phyloP scores from a whole-genome alignment of 1,140 invertebrate genomes.

The Brachionus rotundiformis region DNA sequence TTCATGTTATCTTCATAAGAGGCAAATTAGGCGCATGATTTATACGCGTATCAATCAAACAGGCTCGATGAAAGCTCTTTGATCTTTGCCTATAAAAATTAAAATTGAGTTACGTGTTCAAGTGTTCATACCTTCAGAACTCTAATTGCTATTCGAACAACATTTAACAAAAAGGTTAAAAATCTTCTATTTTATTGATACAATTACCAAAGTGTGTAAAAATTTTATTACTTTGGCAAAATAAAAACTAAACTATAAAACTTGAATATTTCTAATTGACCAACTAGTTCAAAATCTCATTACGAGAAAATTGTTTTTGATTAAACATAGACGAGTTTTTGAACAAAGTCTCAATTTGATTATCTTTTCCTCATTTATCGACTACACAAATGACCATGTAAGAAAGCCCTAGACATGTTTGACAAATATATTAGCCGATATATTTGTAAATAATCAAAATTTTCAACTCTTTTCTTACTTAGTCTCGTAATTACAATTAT shows the following conservation, averaged over 20 bases:
- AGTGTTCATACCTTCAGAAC: background rate
- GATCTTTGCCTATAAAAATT: background rate
- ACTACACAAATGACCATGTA: slow-evolving; percentile 41
- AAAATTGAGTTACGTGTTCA: background rate
- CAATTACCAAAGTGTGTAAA: background rate
- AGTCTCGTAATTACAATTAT: slow-evolving; percentile 28
- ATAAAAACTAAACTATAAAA: background rate
- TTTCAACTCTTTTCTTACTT: background rate
- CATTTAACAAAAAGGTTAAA: slow-evolving; percentile 14
- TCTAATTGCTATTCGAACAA: background rate
- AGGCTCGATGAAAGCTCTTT: slow-evolving; percentile 13
- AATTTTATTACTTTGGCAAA: slow-evolving; percentile 25
- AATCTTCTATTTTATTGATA: slow-evolving; percentile 43
- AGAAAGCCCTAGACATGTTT: slow-evolving; percentile 42
- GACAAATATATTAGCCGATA: slow-evolving; percentile 50
- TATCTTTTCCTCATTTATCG: slow-evolving; percentile 12
- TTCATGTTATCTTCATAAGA: slow-evolving; percentile 32
- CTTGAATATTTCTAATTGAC: background rate
- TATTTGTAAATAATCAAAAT: slow-evolving; percentile 46
- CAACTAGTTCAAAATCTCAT: slow-evolving; percentile 20
- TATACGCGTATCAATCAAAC: slow-evolving; percentile 5
- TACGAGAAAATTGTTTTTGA: slow-evolving; percentile 28
- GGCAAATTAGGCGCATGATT: slow-evolving; percentile 25
- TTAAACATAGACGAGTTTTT: slow-evolving; percentile 39
- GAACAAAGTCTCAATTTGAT: slow-evolving; percentile 44